Conservation (phyloP, 2,888 invertebrate species). For the Drosophila paranaensis region DNA sequence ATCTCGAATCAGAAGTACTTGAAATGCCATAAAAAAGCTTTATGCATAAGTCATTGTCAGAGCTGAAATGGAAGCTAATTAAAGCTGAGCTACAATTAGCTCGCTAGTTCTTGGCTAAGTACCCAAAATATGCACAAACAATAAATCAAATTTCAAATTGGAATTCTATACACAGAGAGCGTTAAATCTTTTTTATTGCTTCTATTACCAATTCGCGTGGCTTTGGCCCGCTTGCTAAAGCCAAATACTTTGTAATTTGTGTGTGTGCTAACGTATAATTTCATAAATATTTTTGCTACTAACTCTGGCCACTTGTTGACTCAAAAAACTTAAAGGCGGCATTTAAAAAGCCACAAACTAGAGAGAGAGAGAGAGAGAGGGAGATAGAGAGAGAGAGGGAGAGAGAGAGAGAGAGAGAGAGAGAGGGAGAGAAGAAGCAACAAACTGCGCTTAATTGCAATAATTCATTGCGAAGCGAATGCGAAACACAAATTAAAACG, state of each 20-base stretch:
- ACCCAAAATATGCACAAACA: not conserved
- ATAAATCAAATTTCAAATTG: constrained; percentile 14
- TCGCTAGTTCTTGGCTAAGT: constrained; percentile 6
- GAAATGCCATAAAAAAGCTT: not conserved
- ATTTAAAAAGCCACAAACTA: constrained; percentile 68
- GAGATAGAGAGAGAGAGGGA: too few species aligned
- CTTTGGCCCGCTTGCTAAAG: constrained; percentile 2
- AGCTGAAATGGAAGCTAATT: constrained; percentile 30
- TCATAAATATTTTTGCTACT: constrained; percentile 65
- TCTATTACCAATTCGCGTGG: constrained; percentile 34
- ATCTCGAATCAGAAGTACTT: not conserved
- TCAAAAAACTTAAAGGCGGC: constrained; percentile 54
- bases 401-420: not conserved
- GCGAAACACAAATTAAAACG: constrained; percentile 57
- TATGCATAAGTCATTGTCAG: not conserved
- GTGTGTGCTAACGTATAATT: constrained; percentile 53
- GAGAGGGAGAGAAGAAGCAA: not conserved
- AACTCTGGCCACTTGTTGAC: constrained; percentile 61
- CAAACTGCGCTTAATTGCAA: constrained; percentile 74
- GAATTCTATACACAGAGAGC: constrained; percentile 13
- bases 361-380: not conserved
- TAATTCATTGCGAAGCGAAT: constrained; percentile 70
- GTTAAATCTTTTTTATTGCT: constrained; percentile 30
- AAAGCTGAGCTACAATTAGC: constrained; percentile 20
- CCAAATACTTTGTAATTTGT: constrained; percentile 43